Conservation (phyloP, 2,797 vertebrate species). For the Lepidocolaptes lacrymiger region DNA sequence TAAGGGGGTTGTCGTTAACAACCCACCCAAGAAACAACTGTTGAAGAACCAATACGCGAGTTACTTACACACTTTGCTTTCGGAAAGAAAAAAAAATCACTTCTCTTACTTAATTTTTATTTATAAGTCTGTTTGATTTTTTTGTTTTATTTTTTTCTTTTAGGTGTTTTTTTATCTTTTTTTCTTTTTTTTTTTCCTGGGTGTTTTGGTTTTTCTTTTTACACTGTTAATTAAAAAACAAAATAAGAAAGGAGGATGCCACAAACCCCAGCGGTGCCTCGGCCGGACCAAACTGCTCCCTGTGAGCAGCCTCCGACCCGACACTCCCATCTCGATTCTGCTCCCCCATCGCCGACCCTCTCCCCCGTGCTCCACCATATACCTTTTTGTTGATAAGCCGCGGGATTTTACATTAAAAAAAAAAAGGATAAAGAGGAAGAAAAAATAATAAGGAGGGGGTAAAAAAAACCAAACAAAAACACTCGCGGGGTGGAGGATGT, state of each 20-base stretch:
- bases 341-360: not conserved
- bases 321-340: not conserved
- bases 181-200: not conserved
- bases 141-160: not conserved
- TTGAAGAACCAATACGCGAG: constrained; percentile 52
- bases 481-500: not conserved
- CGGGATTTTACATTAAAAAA: not conserved
- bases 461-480: not conserved
- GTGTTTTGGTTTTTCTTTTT: not conserved
- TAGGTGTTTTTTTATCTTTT: not conserved
- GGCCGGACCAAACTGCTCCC: not conserved
- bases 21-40: constrained; percentile 44
- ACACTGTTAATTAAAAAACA: not conserved
- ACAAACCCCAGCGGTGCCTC: not conserved
- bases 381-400: not conserved
- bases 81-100: constrained; percentile 38
- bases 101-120: constrained; percentile 28
- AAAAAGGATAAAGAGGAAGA: not conserved
- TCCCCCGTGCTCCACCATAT: not conserved
- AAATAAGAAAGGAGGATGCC: not conserved
- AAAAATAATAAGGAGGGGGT: not conserved
- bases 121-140: not conserved
- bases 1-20: constrained; percentile 20
- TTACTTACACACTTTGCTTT: constrained; percentile 43
- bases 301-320: not conserved